Evolutionary conservation across 2,888 invertebrate species (phyloP).

Genomic region (Callyntrura sp.): DNA sequence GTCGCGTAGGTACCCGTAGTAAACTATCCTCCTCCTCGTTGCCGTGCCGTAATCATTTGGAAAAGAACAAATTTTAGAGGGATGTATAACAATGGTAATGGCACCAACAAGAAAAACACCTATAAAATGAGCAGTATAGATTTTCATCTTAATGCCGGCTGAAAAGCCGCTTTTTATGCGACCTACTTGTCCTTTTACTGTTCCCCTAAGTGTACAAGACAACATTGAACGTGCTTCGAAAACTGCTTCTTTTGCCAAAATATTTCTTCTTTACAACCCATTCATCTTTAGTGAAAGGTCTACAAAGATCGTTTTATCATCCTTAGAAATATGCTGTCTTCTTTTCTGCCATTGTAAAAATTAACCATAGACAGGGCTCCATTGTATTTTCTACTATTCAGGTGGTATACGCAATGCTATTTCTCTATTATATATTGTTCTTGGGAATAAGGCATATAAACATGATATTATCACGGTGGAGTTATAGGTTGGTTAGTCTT

Average conservation of each 20-base stretch:
- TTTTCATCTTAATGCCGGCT: slow-evolving; percentile 32
- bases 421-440: too few species aligned
- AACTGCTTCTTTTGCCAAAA: slow-evolving; percentile 67
- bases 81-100: slow-evolving; percentile 34
- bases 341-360: slow-evolving; percentile 6
- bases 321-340: slow-evolving; percentile 29
- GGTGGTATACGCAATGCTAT: background rate
- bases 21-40: slow-evolving; percentile 28
- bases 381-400: background rate
- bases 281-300: slow-evolving; percentile 63
- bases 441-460: slow-evolving; percentile 1
- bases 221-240: slow-evolving; percentile 23
- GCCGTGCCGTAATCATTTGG: slow-evolving; percentile 46
- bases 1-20: background rate
- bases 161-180: slow-evolving; percentile 29
- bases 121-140: slow-evolving; percentile 33
- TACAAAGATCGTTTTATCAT: slow-evolving; percentile 9
- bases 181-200: background rate
- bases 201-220: background rate
- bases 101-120: slow-evolving; percentile 47
- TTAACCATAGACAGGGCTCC: background rate
- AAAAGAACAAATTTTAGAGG: slow-evolving; percentile 57
- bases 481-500: background rate
- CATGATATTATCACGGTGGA: background rate
- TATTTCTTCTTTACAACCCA: slow-evolving; percentile 46